phyloP scores from a whole-genome alignment of 2,113 vertebrate species.

The Pungitius pungitius region DNA sequence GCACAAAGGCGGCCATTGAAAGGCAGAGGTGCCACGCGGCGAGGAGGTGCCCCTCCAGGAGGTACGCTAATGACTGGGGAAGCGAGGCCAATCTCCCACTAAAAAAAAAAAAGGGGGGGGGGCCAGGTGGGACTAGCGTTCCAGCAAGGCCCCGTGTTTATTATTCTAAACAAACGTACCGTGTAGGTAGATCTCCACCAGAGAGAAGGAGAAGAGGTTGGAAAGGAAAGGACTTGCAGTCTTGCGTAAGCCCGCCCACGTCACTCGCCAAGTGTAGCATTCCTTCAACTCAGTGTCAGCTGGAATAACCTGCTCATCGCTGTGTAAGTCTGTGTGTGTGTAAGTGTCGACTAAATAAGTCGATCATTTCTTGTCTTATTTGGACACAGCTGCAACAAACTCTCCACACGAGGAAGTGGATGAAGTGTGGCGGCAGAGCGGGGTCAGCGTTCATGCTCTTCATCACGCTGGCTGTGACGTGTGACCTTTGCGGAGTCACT shows the following conservation, averaged over 20 bases:
- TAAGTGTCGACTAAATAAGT: not conserved
- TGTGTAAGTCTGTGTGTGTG: not conserved
- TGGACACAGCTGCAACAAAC: not conserved
- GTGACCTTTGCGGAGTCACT: constrained; percentile 44
- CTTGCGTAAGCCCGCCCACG: constrained; percentile 62
- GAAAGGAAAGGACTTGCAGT: constrained; percentile 28
- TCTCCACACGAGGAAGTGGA: not conserved
- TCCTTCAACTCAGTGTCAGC: constrained; percentile 39
- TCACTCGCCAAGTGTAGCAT: constrained; percentile 29
- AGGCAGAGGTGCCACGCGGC: constrained; percentile 52
- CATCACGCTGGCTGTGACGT: constrained; percentile 7
- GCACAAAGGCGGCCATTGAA: constrained; percentile 76
- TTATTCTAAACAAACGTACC: constrained; percentile 48
- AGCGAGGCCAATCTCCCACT: constrained; percentile 42
- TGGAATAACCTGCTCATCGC: constrained; percentile 5
- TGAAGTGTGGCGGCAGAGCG: not conserved
- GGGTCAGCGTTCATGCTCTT: constrained; percentile 3
- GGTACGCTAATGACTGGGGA: constrained; percentile 53
- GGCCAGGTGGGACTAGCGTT: constrained; percentile 40
- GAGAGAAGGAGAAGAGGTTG: not conserved
- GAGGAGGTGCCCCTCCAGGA: constrained; percentile 53
- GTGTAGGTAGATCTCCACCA: constrained; percentile 29
- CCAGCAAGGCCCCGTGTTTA: constrained; percentile 42
- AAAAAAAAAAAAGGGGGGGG: too few species aligned
- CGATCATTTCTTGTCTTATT: not conserved